Base-by-base conservation (phyloP, 2,888 invertebrate genomes). In the Melieria picta region DNA sequence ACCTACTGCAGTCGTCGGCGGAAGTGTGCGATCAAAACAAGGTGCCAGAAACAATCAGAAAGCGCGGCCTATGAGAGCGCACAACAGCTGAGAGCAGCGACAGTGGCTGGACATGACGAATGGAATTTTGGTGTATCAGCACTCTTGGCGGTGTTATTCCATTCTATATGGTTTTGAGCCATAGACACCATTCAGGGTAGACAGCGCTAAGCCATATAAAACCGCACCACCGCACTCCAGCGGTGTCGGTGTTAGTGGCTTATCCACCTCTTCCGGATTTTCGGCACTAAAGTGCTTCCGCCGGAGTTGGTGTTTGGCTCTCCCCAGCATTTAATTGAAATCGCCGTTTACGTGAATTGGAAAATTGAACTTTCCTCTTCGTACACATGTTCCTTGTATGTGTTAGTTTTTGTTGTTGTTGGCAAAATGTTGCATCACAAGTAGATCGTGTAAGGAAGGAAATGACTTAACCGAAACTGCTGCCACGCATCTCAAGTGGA, bases 381-480 rank as follows among this genome's bases (percentile, higher is more conserved):
- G 6, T 13, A 52, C 13, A 52, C n/a, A 60, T 42, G 30, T 42
- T 55, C 55, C 55, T 13, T 55, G 11, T 55, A 4, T 1, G 7
- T 7, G 13, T 55, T 5, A 55, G 6, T n/a, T 5, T 56, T 16
- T 13, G 7, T 16, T 13, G 4, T 56, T 7, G 16, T 4, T n/a
- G 30, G 13, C 9, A 56, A 16, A 9, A 16, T n/a, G 55, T 55
- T 55, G 55, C 55, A n/a, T 7, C 16, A 11, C 55, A 58, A 4
- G 5, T 3, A 6, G 4, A 16, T 63, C 4, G 10, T 47, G 5
- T 16, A 50, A 30, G 10, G 47, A 63, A 76, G 82, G 82, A 82
- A 82, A 78, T 82, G 81, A 81, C 82, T 81, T 69, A 74, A 73
- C 79, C 69, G 78, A 80, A 81, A 80, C 66, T 65, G 46, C 50